These are phyloP conservation scores for Uromys caudimaculatus DNA, from an alignment of 2,797 vertebrate genomes.

Conservation along the genomic window DNA sequence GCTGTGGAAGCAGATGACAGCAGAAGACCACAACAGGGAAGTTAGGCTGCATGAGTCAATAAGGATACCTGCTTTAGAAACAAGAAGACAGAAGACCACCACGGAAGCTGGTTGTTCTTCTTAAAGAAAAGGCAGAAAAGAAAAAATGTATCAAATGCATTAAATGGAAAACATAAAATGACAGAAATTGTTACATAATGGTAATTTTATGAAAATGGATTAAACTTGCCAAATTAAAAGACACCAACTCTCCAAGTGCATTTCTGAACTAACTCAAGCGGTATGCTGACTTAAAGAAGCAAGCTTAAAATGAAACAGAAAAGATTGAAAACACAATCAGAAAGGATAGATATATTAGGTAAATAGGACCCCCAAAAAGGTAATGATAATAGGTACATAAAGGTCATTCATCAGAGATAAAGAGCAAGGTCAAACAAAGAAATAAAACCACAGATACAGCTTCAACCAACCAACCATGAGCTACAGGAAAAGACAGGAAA, in stretches of 20 bases:
- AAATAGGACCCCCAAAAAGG: slow-evolving; percentile 1
- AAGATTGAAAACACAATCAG: background rate
- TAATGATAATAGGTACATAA: background rate
- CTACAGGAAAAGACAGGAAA: background rate
- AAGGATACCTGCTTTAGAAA: background rate
- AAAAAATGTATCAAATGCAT: background rate
- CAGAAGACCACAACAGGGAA: background rate
- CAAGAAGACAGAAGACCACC: background rate
- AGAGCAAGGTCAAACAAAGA: background rate
- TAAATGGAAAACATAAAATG: slow-evolving; percentile 49
- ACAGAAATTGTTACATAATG: slow-evolving; percentile 22
- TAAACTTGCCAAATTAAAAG: slow-evolving; percentile 37
- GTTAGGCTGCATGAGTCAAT: background rate
- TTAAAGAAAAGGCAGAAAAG: background rate
- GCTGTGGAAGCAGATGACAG: background rate
- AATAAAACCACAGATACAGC: background rate
- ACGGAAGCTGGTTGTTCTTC: background rate
- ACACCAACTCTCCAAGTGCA: background rate
- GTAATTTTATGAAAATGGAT: slow-evolving; percentile 41
- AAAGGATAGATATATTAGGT: background rate
- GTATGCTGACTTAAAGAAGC: slow-evolving; percentile 12
- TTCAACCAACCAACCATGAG: background rate
- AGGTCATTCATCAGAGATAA: background rate
- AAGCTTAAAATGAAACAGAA: background rate
- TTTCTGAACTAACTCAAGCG: slow-evolving; percentile 42